A percentile compares a stretch with the other conserved stretches of the same genome.
phyloP scores from a whole-genome alignment of 2,888 invertebrate species.

The Drosophila mettleri region DNA sequence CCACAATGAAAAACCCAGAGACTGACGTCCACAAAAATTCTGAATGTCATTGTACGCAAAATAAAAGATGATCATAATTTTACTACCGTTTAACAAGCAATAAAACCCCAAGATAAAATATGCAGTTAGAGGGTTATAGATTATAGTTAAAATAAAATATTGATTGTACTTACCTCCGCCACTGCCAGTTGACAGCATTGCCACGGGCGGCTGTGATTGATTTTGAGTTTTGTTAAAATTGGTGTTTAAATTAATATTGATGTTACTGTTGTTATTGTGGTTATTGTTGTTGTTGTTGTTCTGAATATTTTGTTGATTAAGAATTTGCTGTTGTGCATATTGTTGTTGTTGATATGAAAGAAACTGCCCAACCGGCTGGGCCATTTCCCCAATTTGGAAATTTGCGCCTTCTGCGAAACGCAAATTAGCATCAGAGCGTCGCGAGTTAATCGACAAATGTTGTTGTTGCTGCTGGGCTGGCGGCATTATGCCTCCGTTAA shows the following conservation, averaged over 20 bases:
- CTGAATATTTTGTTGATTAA: constrained; percentile 34
- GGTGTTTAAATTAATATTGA: constrained; percentile 33
- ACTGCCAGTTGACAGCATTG: constrained; percentile 60
- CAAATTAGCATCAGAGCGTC: constrained; percentile 45
- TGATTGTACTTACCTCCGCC: constrained; percentile 66
- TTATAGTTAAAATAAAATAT: background rate
- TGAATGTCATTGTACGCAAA: background rate
- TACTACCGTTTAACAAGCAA: background rate
- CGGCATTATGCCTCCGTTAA: constrained; percentile 24
- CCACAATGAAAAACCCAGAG: constrained; percentile 7
- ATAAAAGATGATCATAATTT: background rate
- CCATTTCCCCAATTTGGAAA: constrained; percentile 49
- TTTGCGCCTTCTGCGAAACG: constrained; percentile 56
- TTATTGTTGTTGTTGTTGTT: constrained; percentile 26
- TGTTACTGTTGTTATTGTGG: constrained; percentile 26
- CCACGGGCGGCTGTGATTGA: constrained; percentile 51
- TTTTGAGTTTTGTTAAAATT: constrained; percentile 55
- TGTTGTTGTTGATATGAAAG: constrained; percentile 38
- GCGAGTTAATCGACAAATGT: constrained; percentile 37
- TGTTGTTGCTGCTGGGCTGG: constrained; percentile 47
- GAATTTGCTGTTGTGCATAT: constrained; percentile 32
- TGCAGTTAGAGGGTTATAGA: background rate
- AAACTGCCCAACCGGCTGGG: constrained; percentile 31
- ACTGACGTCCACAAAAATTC: background rate
- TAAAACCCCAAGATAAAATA: background rate